A percentile compares a stretch with the other conserved stretches of the same genome.
Evolutionary conservation across 2,797 vertebrate genomes (phyloP).

Genomic region (Echiichthys vipera): DNA sequence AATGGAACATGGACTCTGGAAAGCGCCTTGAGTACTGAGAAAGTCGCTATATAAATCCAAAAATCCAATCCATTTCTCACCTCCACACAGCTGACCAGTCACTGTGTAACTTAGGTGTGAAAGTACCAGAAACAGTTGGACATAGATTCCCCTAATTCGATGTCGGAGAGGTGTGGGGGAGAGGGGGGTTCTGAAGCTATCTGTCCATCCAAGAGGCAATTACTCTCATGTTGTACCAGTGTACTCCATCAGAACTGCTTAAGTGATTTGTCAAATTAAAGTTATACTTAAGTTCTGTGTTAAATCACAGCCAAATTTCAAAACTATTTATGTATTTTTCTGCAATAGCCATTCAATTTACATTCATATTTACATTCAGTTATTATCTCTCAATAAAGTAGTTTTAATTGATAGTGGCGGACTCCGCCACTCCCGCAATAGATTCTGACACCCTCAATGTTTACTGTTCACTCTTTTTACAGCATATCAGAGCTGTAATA

Average conservation of each 20-base stretch:
- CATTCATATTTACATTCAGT: conserved; percentile 5
- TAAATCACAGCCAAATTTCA: not conserved
- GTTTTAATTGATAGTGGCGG: conserved; percentile 1
- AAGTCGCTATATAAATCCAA: too few relatives aligned
- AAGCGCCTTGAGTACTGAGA: too few relatives aligned
- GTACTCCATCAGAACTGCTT: not conserved
- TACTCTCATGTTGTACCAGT: not conserved
- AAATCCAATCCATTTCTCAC: too few relatives aligned
- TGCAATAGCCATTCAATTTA: not conserved
- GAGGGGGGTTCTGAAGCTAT: not conserved
- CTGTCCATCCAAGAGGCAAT: not conserved
- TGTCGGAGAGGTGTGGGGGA: not conserved
- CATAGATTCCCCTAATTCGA: not conserved
- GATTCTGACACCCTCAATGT: not conserved
- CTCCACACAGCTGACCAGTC: not conserved
- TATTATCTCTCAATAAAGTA: not conserved
- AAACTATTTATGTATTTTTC: not conserved
- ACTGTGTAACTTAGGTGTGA: too few relatives aligned
- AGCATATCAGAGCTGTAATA: not conserved
- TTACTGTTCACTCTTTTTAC: not conserved
- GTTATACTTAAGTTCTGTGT: not conserved
- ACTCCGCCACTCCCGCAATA: not conserved
- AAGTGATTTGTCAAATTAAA: not conserved
- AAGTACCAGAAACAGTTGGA: too few relatives aligned
- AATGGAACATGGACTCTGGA: too few relatives aligned